Evolutionary conservation across 2,888 invertebrate species (phyloP).

Genomic region (Tipula lateralis): DNA sequence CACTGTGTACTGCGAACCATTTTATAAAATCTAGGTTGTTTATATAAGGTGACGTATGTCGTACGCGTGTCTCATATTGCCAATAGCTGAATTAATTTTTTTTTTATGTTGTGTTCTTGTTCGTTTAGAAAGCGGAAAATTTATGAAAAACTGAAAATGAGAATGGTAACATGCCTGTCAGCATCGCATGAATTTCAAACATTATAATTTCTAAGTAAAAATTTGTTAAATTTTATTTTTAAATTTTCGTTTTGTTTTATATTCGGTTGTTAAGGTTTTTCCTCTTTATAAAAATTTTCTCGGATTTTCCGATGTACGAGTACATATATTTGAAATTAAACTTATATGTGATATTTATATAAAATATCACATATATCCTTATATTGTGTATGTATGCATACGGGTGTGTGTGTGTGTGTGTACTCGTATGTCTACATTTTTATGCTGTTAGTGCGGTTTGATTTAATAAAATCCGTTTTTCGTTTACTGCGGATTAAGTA

Average conservation of each 20-base stretch:
- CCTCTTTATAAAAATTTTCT: neutral
- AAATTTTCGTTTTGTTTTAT: neutral
- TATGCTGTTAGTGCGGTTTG: neutral
- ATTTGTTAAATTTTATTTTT: neutral
- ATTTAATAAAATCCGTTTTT: neutral
- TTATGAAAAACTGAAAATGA: neutral
- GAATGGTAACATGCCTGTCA: neutral
- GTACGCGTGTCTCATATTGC: neutral
- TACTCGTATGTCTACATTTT: neutral
- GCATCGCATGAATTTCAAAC: constrained; percentile 9
- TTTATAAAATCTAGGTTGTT: no score
- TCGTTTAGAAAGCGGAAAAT: neutral
- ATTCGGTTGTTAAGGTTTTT: neutral
- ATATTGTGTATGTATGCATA: neutral
- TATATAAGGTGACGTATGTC: neutral
- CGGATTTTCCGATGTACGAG: neutral
- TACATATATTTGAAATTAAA: neutral
- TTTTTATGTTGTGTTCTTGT: neutral
- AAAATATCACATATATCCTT: neutral
- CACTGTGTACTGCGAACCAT: no score
- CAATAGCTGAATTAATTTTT: neutral
- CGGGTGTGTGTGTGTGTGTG: neutral
- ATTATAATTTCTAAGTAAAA: neutral
- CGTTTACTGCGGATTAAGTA: neutral
- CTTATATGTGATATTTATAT: neutral